Evolutionary conservation across 2,888 invertebrate genomes (phyloP).

Genomic region (Apodemia mormo): DNA sequence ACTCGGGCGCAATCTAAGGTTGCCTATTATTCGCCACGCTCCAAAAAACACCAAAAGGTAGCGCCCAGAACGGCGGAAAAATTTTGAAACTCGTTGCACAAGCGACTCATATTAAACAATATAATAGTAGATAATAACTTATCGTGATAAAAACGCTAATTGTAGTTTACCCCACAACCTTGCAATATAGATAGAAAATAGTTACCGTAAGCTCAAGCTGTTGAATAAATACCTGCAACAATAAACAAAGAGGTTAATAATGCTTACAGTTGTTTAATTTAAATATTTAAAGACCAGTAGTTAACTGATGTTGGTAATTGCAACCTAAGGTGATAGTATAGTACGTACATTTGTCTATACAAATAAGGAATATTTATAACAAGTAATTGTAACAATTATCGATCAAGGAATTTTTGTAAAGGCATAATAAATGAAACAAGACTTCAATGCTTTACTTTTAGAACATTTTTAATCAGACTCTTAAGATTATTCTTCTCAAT

Average conservation of each 20-base stretch:
- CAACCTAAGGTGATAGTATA: not conserved
- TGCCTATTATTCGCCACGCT: slow-evolving; percentile 80
- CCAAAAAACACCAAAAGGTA: slow-evolving; percentile 80
- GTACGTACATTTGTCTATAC: too few relatives aligned
- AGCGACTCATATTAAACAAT: slow-evolving; percentile 78
- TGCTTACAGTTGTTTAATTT: slow-evolving; percentile 4
- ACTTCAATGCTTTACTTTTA: too few relatives aligned
- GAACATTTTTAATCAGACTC: too few relatives aligned
- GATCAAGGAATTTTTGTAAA: too few relatives aligned
- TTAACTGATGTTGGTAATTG: not conserved
- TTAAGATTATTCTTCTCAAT: too few relatives aligned
- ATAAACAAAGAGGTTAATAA: slow-evolving; percentile 44
- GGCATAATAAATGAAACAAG: too few relatives aligned
- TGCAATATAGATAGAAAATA: slow-evolving; percentile 39
- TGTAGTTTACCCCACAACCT: slow-evolving; percentile 68
- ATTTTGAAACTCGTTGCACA: slow-evolving; percentile 77
- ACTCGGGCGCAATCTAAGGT: slow-evolving; percentile 77
- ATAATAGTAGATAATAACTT: slow-evolving; percentile 74
- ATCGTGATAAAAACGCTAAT: slow-evolving; percentile 76
- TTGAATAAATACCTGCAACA: slow-evolving; percentile 66
- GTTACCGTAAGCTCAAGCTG: slow-evolving; percentile 48
- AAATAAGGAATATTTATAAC: too few relatives aligned
- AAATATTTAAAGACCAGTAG: not conserved
- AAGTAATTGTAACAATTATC: too few relatives aligned
- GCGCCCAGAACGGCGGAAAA: slow-evolving; percentile 73